Conservation (phyloP, 53 echinoderm and acorn worm genomes). For the Holothuria leucospilota region DNA sequence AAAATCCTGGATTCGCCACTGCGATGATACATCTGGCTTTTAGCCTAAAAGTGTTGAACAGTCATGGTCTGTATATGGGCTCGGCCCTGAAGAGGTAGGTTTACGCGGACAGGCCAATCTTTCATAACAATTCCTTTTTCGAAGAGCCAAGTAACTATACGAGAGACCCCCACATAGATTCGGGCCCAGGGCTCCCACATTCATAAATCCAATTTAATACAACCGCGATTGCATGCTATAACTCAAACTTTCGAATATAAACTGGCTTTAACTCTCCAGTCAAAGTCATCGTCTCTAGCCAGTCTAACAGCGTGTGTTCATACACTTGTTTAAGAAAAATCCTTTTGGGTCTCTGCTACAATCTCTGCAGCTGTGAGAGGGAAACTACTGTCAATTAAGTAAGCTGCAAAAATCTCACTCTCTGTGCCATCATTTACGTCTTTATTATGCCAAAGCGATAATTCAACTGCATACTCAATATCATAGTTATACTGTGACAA, state of each 20-base stretch:
- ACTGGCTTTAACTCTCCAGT: constrained; percentile 29
- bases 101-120: too few relatives aligned
- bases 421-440: too few relatives aligned
- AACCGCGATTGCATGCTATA: constrained; percentile 34
- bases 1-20: too few relatives aligned
- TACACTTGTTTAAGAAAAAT: neutral
- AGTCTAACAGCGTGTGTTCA: constrained; percentile 6
- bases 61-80: too few relatives aligned
- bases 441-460: constrained; percentile 58
- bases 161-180: too few relatives aligned
- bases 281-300: neutral
- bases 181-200: too few relatives aligned
- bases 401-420: too few relatives aligned
- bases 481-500: constrained; percentile 50
- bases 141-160: too few relatives aligned
- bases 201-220: constrained; percentile 53
- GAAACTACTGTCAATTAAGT: constrained; percentile 61
- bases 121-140: too few relatives aligned
- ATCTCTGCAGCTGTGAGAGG: constrained; percentile 71
- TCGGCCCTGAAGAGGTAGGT: too few relatives aligned
- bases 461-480: constrained; percentile 63
- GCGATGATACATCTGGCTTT: too few relatives aligned
- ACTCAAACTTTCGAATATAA: constrained; percentile 37
- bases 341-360: constrained; percentile 19
- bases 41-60: too few relatives aligned